Conservation (phyloP, 1,140 invertebrate species). For the Trialeurodes vaporariorum region DNA sequence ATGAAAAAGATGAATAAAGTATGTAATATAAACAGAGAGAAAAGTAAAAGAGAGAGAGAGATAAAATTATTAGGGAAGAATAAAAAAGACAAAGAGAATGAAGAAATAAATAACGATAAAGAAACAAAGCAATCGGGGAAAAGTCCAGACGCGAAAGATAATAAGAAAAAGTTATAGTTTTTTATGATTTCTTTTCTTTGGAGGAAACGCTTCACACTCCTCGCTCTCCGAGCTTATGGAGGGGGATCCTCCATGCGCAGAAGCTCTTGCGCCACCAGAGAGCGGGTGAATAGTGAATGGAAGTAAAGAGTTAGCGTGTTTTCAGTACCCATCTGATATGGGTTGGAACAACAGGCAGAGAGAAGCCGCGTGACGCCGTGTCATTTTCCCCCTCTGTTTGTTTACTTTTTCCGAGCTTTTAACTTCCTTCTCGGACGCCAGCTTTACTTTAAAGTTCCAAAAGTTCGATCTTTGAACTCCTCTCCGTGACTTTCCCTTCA, state of each 20-base stretch:
- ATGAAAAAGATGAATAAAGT: no score
- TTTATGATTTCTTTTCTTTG: neutral
- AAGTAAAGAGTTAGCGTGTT: neutral
- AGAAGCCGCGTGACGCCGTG: neutral
- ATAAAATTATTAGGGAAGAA: neutral
- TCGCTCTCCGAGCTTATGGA: neutral
- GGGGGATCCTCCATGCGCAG: neutral
- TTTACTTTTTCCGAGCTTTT: neutral
- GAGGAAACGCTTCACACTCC: neutral
- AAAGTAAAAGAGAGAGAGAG: neutral
- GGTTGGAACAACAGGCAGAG: neutral
- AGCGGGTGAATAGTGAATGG: neutral
- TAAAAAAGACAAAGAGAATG: neutral
- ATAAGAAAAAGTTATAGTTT: slow-evolving; percentile 1
- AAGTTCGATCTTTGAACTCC: no score
- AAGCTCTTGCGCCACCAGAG: neutral
- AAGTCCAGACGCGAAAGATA: neutral
- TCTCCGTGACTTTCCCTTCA: no score
- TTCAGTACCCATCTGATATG: neutral
- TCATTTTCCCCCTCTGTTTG: neutral
- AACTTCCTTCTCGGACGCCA: neutral
- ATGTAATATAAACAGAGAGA: no score
- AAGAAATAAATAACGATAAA: neutral
- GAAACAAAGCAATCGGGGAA: neutral
- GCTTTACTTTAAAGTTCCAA: no score